Evolutionary conservation across 2,888 invertebrate genomes (phyloP).

Genomic region (Omphaloscelis lunosa): DNA sequence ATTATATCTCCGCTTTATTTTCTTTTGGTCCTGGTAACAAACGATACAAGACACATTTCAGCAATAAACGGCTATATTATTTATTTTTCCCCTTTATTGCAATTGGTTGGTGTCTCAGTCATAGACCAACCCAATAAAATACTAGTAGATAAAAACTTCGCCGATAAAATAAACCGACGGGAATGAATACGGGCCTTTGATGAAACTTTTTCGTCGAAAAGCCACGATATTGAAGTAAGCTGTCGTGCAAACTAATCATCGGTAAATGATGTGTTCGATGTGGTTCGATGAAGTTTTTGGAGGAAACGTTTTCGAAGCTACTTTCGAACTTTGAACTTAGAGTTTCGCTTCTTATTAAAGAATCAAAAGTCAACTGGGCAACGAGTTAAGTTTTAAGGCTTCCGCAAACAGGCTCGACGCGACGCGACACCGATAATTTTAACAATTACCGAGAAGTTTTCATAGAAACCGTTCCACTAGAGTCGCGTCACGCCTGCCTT

Average conservation of each 20-base stretch:
- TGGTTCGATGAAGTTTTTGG: not conserved
- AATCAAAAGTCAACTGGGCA: not conserved
- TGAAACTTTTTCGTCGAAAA: constrained; percentile 15
- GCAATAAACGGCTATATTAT: not conserved
- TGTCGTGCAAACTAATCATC: constrained; percentile 31
- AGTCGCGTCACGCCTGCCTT: too few relatives aligned
- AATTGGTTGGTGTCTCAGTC: not conserved
- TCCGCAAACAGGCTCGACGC: not conserved
- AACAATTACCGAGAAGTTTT: too few relatives aligned
- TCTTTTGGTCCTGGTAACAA: too few relatives aligned
- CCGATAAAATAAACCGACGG: constrained; percentile 7
- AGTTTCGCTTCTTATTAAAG: too few relatives aligned
- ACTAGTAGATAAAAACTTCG: constrained; percentile 27
- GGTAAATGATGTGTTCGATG: constrained; percentile 10
- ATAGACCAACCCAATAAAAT: constrained; percentile 7
- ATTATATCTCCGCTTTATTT: too few relatives aligned
- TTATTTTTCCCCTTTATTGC: not conserved
- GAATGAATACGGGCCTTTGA: constrained; percentile 2
- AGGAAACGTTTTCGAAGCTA: not conserved
- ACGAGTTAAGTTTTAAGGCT: not conserved
- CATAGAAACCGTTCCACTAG: too few relatives aligned
- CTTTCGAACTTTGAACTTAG: too few relatives aligned
- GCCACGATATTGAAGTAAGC: constrained; percentile 44
- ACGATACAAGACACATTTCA: too few relatives aligned
- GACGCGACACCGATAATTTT: not conserved